Evolutionary conservation across 2,888 invertebrate species (phyloP), one percentile per base, ranked within the genome.

Genomic region (Keiferia lycopersicella): DNA sequence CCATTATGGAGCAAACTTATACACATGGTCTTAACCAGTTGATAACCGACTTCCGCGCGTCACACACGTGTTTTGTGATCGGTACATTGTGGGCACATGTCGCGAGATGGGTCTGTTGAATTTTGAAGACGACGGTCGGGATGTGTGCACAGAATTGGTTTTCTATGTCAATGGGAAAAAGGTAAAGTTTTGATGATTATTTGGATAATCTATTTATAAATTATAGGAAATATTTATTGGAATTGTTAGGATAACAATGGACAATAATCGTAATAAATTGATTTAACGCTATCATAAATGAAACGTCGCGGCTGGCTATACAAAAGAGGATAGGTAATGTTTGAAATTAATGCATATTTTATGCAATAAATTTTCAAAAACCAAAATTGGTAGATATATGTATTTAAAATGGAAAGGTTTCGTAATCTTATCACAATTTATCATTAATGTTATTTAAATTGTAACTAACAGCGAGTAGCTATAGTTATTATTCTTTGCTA

Each of bases 81-180:
- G 26, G 60, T 50, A n/a, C n/a, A 41, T 8, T 11, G 6, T 7
- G 14, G 12, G 14, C 22, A 20, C 12, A 34, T 30, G 34, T 3
- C 12, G 11, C 61, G 77, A 67, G 10, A 90, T 91, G 91, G 89
- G 88, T 65, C 71, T 82, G 58, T 73, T 82, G 57, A 88, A 91
- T 68, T 70, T 76, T 0, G 88, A 89, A 18, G 88, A 88, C 45
- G 85, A 87, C 61, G 63, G 65, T 11, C 78, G 73, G 63, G 82
- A 84, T 50, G 74, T 84, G 62, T 71, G 73, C 61, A 80, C 82
- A 4, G 84, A 84, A 67, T 77, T 89, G 76, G 88, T 89, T 62
- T 89, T 92, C 75, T 93, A 83, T 73, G 92, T 91, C 6, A 92
- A 92, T 71, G 88, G 92, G 62, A 91, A 91, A 69, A 92, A 89